phyloP scores from a whole-genome alignment of 2,888 invertebrate species.

The Patella caerulea region DNA sequence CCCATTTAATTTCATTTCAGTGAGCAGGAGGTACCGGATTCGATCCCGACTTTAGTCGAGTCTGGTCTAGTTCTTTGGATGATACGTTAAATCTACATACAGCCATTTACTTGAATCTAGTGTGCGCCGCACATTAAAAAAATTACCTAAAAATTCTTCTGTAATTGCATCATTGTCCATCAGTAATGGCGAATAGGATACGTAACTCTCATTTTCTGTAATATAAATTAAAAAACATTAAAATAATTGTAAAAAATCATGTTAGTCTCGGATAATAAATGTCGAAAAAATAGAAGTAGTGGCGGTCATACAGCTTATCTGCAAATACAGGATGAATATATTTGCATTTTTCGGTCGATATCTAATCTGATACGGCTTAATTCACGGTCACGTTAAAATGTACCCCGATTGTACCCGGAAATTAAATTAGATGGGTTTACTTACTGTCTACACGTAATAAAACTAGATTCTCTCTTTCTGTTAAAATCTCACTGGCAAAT shows the following conservation, averaged over 20 bases:
- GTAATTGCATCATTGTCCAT: slow-evolving; percentile 40
- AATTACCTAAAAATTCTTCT: slow-evolving; percentile 40
- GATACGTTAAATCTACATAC: no score
- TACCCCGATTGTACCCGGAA: background rate
- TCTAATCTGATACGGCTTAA: no score
- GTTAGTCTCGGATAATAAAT: background rate
- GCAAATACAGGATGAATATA: no score
- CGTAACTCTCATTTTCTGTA: slow-evolving; percentile 25
- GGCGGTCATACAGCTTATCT: no score
- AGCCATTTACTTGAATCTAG: no score
- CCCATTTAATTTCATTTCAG: no score
- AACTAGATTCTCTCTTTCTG: slow-evolving; percentile 48
- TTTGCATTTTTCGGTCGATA: no score
- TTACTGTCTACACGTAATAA: slow-evolving; percentile 51
- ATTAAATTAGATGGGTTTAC: slow-evolving; percentile 23
- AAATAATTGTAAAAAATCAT: background rate
- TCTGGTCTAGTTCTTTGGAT: no score
- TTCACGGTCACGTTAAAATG: no score
- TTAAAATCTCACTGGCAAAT: slow-evolving; percentile 51
- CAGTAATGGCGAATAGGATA: slow-evolving; percentile 33
- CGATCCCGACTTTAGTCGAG: no score
- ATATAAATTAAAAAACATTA: background rate
- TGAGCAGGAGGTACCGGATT: no score
- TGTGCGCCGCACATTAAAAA: no score
- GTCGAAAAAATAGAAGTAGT: background rate